Evolutionary conservation across 2,888 invertebrate genomes (phyloP).

Genomic region (Perithous albicinctus): DNA sequence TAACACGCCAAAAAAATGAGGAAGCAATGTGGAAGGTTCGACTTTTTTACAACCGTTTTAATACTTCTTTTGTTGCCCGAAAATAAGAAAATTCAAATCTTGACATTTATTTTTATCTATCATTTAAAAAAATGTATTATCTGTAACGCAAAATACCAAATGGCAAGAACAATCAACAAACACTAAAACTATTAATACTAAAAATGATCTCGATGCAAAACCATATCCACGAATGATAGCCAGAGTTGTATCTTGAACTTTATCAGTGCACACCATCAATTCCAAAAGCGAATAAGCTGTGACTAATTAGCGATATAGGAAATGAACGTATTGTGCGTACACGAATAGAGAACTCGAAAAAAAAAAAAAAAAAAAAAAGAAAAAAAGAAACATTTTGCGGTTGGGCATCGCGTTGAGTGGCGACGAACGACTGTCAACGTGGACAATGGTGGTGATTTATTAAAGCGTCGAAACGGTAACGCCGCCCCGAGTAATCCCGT

Average conservation of each 20-base stretch:
- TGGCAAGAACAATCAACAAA: neutral
- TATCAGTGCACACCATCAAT: neutral
- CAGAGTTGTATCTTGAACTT: neutral
- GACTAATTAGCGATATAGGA: slow-evolving; percentile 9
- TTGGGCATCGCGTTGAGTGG: slow-evolving; percentile 41
- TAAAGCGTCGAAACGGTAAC: slow-evolving; percentile 67
- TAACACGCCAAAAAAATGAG: too few species aligned
- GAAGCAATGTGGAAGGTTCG: too few species aligned
- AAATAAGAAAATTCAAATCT: too few species aligned
- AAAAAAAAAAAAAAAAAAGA: slow-evolving; percentile 20
- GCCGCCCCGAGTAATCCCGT: slow-evolving; percentile 62
- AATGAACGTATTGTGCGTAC: neutral
- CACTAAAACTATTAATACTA: neutral
- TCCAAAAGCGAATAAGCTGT: neutral
- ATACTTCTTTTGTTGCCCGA: too few species aligned
- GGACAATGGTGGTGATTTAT: slow-evolving; percentile 58
- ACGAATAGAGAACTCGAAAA: too few species aligned
- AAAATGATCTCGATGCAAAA: neutral
- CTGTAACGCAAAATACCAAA: too few species aligned
- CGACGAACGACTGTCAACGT: slow-evolving; percentile 58
- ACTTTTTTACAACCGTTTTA: too few species aligned
- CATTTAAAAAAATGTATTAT: too few species aligned
- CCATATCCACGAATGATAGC: neutral
- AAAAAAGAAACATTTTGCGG: too few species aligned
- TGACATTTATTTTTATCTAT: too few species aligned